phyloP scores from a whole-genome alignment of 1,140 invertebrate genomes.

The Danaus plexippus region DNA sequence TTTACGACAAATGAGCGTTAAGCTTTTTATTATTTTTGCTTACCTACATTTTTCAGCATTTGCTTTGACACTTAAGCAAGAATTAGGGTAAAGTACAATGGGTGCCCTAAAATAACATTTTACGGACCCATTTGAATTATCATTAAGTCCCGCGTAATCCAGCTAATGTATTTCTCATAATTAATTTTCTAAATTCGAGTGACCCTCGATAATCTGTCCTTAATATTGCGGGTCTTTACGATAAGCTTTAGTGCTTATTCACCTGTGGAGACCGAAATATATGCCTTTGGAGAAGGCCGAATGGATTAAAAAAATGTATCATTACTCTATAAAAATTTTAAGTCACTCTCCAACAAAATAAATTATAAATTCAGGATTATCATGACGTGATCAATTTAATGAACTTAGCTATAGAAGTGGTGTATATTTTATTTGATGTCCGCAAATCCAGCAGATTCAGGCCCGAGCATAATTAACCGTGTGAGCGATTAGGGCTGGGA shows the following conservation, averaged over 20 bases:
- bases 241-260: constrained; percentile 14
- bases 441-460: constrained; percentile 1
- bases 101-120: constrained; percentile 24
- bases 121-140: constrained; percentile 31
- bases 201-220: constrained; percentile 43
- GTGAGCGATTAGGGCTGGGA: constrained; percentile 21
- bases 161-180: constrained; percentile 54
- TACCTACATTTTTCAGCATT: too few species aligned
- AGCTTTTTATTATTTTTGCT: too few species aligned
- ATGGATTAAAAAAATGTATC: too few species aligned
- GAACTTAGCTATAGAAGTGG: too few species aligned
- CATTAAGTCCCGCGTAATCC: constrained; percentile 39
- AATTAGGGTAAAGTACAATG: constrained; percentile 9
- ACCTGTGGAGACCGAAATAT: not conserved
- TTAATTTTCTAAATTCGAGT: constrained; percentile 51
- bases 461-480: constrained; percentile 19
- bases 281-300: too few species aligned
- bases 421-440: too few species aligned
- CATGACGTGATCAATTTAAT: too few species aligned
- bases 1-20: too few species aligned
- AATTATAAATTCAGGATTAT: too few species aligned
- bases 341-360: too few species aligned
- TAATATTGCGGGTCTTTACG: constrained; percentile 17
- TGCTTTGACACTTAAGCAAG: too few species aligned
- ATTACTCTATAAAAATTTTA: too few species aligned